These are phyloP conservation scores for Drosophila bifasciata DNA, from an alignment of 1,140 invertebrate genomes.

Conservation along the genomic window DNA sequence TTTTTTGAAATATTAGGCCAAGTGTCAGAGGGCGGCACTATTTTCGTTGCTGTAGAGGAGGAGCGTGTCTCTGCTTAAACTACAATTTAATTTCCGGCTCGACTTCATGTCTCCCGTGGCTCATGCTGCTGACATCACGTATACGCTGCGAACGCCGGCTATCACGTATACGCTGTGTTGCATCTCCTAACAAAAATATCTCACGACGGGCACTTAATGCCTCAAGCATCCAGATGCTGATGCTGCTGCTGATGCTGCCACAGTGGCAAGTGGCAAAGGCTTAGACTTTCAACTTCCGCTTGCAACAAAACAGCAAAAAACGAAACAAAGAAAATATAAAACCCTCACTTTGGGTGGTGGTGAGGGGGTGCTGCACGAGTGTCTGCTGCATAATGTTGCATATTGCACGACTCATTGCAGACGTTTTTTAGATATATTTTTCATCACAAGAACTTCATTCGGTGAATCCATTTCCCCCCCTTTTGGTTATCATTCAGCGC, in stretches of 20 bases:
- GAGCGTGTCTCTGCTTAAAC: conserved; percentile 37
- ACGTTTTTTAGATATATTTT: conserved; percentile 22
- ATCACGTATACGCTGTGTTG: conserved; percentile 44
- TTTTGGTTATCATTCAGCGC: too few species aligned
- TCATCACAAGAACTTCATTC: conserved; percentile 32
- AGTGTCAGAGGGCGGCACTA: conserved; percentile 1
- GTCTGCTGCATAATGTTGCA: conserved; percentile 31
- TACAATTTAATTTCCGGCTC: conserved; percentile 45
- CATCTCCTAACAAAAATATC: conserved; percentile 41
- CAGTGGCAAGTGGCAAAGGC: conserved; percentile 22
- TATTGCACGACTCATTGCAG: conserved; percentile 19
- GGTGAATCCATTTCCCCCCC: not conserved
- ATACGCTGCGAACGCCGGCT: conserved; percentile 14
- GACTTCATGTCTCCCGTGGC: not conserved
- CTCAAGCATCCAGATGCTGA: conserved; percentile 16
- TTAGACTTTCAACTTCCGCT: conserved; percentile 46
- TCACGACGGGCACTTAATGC: conserved; percentile 45
- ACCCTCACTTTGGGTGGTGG: conserved; percentile 11
- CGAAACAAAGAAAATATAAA: conserved; percentile 23
- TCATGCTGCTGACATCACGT: conserved; percentile 31
- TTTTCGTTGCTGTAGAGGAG: not conserved
- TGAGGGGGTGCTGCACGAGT: conserved; percentile 2
- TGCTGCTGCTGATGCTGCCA: conserved; percentile 8
- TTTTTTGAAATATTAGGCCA: too few species aligned
- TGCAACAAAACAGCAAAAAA: conserved; percentile 29